Evolutionary conservation across 2,113 vertebrate genomes (phyloP), one percentile per base, ranked within the genome.

Genomic region (Chroicocephalus ridibundus): DNA sequence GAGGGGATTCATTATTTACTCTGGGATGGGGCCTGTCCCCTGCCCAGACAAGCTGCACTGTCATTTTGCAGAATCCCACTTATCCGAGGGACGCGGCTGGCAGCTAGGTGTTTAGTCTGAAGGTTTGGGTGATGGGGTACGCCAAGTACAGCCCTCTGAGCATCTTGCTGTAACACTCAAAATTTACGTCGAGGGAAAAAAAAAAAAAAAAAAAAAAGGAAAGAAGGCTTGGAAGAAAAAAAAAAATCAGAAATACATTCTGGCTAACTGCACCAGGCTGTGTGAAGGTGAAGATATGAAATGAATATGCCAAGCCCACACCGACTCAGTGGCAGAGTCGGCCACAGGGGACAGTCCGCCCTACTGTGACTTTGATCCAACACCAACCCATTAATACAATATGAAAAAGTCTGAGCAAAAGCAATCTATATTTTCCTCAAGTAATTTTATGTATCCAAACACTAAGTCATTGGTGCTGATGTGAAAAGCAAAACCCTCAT

Each of bases 71-170:
- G 88, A 80, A 74, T 34, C 64, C 68, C 38, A 8, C 81, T 78
- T 75, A 71, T 58, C 42, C 0, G 0, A 95, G 79, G 47, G 77
- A 86, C 0, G 0, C 0, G 0, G 60, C 68, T 93, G 42, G 68
- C 52, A 81, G 55, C 0, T 1, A 40, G 51, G 21, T 51, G 44
- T 86, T 90, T 9, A 47, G 46, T 25, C 46, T 83, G 90, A 80
- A 83, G 51, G 38, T 55, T 25, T 78, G 57, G 65, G 34, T 44
- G 68, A 57, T 20, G 58, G 24, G 20, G 1, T 74, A 42, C 38
- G 62, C 57, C 79, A 69, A 26, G 38, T 36, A 38, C 64, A 71
- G 42, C 36, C 32, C 3, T 31, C 32, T 22, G 8, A 86, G 26
- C 20, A 32, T 46, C 77, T 79, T 68, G 15, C 31, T 76, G 5